These are phyloP conservation scores for Vultur gryphus DNA, from an alignment of 2,797 vertebrate genomes.

Conservation along the genomic window DNA sequence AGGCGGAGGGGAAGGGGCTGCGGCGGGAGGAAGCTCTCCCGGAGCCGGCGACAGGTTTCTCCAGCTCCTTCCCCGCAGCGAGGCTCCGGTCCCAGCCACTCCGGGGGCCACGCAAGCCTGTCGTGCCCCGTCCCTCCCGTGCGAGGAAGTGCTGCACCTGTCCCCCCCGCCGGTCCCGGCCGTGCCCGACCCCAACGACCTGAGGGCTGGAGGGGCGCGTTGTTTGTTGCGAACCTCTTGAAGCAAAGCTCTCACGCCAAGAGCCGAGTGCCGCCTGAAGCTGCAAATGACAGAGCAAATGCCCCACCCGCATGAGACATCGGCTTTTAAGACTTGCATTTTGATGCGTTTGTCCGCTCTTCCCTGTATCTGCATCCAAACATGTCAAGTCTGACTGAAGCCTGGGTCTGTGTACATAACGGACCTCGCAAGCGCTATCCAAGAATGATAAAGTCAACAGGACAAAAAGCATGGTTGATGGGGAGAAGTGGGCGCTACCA, in stretches of 20 bases:
- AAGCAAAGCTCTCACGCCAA: background rate
- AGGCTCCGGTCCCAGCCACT: background rate
- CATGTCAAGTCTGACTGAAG: background rate
- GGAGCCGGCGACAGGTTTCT: background rate
- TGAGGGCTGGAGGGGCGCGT: fast-evolving
- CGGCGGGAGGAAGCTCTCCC: background rate
- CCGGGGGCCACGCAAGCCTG: background rate
- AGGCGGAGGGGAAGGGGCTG: background rate
- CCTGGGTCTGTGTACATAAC: fast-evolving
- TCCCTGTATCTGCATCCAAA: background rate
- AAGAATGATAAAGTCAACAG: background rate
- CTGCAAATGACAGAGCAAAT: background rate
- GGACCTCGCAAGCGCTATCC: background rate
- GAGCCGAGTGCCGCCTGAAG: background rate
- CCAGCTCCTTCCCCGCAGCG: background rate
- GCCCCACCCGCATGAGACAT: fast-evolving
- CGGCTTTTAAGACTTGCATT: background rate
- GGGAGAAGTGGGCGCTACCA: background rate
- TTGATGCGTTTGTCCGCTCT: background rate
- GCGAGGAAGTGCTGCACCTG: background rate
- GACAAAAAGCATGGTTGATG: background rate
- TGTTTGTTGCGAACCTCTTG: fast-evolving
- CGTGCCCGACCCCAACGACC: fast-evolving
- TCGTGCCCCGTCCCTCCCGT: background rate
- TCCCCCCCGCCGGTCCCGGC: too few relatives aligned